Evolutionary conservation across 2,113 vertebrate species (phyloP), one percentile per base, ranked within the genome.

Genomic region (Actenoides lindsayi): DNA sequence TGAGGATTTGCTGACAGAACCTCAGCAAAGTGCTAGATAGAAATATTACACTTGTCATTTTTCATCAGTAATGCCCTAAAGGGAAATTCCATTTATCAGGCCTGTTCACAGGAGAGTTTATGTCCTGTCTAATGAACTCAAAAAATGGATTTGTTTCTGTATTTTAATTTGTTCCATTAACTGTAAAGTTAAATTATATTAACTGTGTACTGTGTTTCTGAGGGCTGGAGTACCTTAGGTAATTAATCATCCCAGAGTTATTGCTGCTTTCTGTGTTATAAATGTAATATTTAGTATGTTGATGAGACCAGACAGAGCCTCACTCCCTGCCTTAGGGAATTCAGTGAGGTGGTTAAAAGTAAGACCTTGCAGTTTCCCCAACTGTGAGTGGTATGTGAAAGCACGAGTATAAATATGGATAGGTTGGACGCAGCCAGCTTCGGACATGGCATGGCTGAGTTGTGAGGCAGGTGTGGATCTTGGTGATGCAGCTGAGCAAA

Each of bases 141-240:
- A 79, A 90, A 56, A 39, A 59, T 5, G 3, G 16, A 28, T 60
- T 90, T 71, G 9, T 91, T 74, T 85, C 59, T 85, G 30, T 68
- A 63, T 93, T 94, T 96, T 89, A 87, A 94, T 94, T 93, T 70
- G 46, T 82, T 87, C 27, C 53, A 23, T 82, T 92, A 83, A n/a
- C n/a, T 89, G 56, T 75, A 79, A 93, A 92, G 37, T 94, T 96
- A 84, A 92, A 96, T 93, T 92, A 25, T 62, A 89, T 93, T 96
- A 96, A 95, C 87, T 83, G 64, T 92, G 91, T 93, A 70, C 68
- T 67, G 13, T 75, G 41, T 87, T 96, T 94, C 41, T 94, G 69
- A 90, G 70, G 78, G 28, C 60, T 79, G 24, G 33, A 87, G 53
- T 83, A 93, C 67, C 64, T 94, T 80, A 81, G 62, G 64, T 94